Conservation (phyloP, 2,888 invertebrate species). For the Xestoiulus laeticollis region DNA sequence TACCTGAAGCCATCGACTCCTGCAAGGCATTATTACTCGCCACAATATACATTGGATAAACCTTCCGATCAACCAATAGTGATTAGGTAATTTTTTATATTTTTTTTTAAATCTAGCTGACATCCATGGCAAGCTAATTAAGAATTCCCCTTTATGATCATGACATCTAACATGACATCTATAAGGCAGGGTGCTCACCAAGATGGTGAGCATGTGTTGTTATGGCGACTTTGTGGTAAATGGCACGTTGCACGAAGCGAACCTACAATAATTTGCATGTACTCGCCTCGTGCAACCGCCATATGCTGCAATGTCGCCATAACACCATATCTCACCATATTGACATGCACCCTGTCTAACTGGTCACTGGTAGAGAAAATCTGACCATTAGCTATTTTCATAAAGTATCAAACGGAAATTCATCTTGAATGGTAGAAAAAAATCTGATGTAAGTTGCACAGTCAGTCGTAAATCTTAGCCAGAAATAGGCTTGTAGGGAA, state of each 20-base stretch:
- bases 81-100: neutral
- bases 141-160: too few species aligned
- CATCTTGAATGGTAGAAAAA: neutral
- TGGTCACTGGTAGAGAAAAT: neutral
- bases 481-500: neutral
- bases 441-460: neutral
- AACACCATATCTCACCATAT: too few species aligned
- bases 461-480: neutral
- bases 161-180: too few species aligned
- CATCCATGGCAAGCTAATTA: neutral
- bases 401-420: neutral
- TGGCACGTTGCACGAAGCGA: too few species aligned
- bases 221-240: too few species aligned
- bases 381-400: neutral
- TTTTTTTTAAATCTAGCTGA: neutral
- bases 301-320: too few species aligned
- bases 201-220: too few species aligned
- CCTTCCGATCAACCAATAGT: neutral
- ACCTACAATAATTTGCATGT: too few species aligned
- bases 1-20: conserved; percentile 36
- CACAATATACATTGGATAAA: neutral
- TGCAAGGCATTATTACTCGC: neutral
- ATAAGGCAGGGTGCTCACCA: too few species aligned
- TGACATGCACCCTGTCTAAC: neutral
- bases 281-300: too few species aligned